Evolutionary conservation across 1,140 invertebrate genomes (phyloP), one percentile per base, ranked within the genome.

Genomic region (Venturia canescens): DNA sequence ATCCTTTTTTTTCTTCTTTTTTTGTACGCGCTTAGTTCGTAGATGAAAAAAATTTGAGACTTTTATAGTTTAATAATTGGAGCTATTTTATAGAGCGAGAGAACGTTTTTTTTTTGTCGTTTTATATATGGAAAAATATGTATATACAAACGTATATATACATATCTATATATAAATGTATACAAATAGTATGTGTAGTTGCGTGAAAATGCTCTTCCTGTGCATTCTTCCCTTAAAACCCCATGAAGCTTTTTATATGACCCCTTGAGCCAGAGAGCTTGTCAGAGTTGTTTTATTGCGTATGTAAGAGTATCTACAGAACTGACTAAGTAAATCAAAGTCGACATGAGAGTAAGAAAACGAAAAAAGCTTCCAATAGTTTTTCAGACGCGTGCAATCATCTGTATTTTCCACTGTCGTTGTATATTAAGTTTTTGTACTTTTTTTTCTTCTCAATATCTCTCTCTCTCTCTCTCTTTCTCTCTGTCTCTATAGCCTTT

Each of bases 401-500:
- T 66, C 60, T 66, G 60, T 66, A 66, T 66, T 66, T 66, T 66
- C 23, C 60, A 66, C 9, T 66, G 60, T 66, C 60, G 60, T 66
- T 27, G n/a, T n/a, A 66, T 44, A 44, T 44, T 27, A 66, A 66
- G 60, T 66, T 66, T 82, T 70, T 21, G 78, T 82, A 67, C 76
- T 72, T 44, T 78, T 77, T 44, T 80, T 75, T 70, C 71, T 31
- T 75, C 21, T 66, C 60, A 23, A n/a, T 66, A 3, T 66, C 60
- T 66, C 60, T 66, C 26, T 66, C 60, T 66, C 60, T 66, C 23
- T 26, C 26, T 66, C 60, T 82, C 86, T 82, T 80, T 69, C 77
- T 76, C 48, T 82, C 57, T 57, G 34, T 75, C 48, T 78, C 82
- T 86, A 87, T 84, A 70, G 75, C 83, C n/a, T 57, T 34, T 60